Percentiles rank a stretch among this genome's conserved stretches.
Conservation (phyloP, 2,797 vertebrate species). For the Sibirionetta formosa region DNA sequence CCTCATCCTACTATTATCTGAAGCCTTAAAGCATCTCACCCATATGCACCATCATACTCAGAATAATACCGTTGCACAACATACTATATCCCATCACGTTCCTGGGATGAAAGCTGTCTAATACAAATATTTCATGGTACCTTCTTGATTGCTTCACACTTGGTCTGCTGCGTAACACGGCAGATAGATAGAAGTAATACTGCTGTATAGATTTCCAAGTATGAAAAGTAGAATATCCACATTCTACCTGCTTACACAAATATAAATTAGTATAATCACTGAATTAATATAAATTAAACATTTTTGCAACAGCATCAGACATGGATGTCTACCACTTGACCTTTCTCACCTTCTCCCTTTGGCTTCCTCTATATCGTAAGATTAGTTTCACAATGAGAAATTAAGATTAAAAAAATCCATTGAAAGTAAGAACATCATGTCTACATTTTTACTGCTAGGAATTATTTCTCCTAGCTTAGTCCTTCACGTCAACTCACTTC, state of each 20-base stretch:
- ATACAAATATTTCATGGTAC: slow-evolving; percentile 6
- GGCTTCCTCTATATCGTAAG: not conserved
- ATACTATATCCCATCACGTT: not conserved
- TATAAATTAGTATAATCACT: slow-evolving; percentile 1
- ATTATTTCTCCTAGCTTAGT: not conserved
- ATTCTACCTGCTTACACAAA: not conserved
- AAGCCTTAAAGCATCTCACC: not conserved
- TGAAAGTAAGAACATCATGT: not conserved
- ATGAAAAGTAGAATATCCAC: not conserved
- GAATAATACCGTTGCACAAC: not conserved
- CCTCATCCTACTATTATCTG: not conserved
- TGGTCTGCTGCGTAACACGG: not conserved
- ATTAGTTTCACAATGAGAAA: not conserved
- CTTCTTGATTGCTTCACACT: not conserved
- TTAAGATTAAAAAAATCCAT: not conserved
- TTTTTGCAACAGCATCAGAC: not conserved
- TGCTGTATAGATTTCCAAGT: not conserved
- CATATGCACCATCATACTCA: not conserved
- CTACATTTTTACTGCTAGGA: not conserved
- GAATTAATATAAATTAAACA: slow-evolving; percentile 1
- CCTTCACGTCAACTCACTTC: not conserved
- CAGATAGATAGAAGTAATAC: not conserved
- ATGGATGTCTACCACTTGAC: not conserved
- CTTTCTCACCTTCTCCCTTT: not conserved
- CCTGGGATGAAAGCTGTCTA: not conserved